These are phyloP conservation scores for Trididemnum miniatum DNA, from an alignment of 23 tunicate genomes.

Conservation along the genomic window DNA sequence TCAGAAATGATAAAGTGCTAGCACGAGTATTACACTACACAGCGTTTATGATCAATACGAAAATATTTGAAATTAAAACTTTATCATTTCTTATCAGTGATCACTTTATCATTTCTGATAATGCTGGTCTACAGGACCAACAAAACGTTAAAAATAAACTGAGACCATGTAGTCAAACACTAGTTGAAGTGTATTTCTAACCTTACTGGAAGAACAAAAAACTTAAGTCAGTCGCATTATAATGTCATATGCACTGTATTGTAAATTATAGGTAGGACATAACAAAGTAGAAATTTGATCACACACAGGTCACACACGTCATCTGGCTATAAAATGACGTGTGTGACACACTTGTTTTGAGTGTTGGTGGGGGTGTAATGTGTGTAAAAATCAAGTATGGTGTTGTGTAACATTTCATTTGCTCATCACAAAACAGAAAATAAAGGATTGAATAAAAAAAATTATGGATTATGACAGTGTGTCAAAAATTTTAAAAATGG, in stretches of 20 bases:
- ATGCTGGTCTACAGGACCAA: too few species aligned
- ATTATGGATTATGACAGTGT: not conserved
- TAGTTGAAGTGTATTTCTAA: too few species aligned
- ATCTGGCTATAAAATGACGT: not conserved
- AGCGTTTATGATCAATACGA: too few species aligned
- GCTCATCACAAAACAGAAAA: not conserved
- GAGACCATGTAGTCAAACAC: too few species aligned
- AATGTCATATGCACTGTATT: not conserved
- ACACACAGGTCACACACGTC: constrained; percentile 1
- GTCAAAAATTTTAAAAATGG: not conserved
- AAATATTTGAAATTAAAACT: too few species aligned
- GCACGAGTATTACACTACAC: too few species aligned
- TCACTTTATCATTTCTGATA: too few species aligned
- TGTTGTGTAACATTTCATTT: not conserved
- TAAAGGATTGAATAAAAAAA: not conserved
- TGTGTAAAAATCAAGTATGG: not conserved
- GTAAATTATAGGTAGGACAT: not conserved
- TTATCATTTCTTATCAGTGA: too few species aligned
- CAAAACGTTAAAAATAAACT: too few species aligned
- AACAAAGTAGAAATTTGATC: not conserved
- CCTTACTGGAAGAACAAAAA: too few species aligned
- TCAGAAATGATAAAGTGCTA: too few species aligned
- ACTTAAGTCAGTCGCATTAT: not conserved
- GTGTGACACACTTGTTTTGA: not conserved
- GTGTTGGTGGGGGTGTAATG: not conserved